phyloP scores from a whole-genome alignment of 2,888 invertebrate genomes.

The Hesperia comma region DNA sequence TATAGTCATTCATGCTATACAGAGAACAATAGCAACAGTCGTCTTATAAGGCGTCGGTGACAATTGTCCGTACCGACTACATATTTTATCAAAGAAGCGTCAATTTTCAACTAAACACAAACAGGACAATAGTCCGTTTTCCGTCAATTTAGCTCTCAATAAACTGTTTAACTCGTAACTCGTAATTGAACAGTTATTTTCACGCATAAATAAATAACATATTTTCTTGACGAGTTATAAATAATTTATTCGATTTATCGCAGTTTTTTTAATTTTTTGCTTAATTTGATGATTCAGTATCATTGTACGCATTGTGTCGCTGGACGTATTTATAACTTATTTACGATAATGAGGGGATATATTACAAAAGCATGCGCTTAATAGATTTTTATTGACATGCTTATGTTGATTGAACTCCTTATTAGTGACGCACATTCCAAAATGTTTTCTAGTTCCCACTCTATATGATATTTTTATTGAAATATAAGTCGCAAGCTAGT shows the following conservation, averaged over 20 bases:
- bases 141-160: conserved; percentile 35
- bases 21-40: conserved; percentile 30
- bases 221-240: conserved; percentile 11
- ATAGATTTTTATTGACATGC: conserved; percentile 23
- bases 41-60: conserved; percentile 35
- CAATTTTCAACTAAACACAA: conserved; percentile 31
- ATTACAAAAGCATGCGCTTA: conserved; percentile 16
- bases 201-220: conserved; percentile 11
- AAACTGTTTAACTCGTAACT: conserved; percentile 7
- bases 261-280: conserved; percentile 23
- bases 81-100: conserved; percentile 39
- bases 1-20: conserved; percentile 34
- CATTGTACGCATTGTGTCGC: conserved; percentile 18
- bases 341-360: conserved; percentile 27
- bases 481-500: not conserved
- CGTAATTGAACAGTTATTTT: conserved; percentile 27
- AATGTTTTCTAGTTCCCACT: conserved; percentile 13
- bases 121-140: conserved; percentile 36
- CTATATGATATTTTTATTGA: not conserved
- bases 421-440: conserved; percentile 13
- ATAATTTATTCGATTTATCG: conserved; percentile 1
- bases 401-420: conserved; percentile 20
- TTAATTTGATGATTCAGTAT: conserved; percentile 28
- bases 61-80: conserved; percentile 29
- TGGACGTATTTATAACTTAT: conserved; percentile 26